Base-by-base conservation (phyloP, 2,888 invertebrate genomes). In the Nomada goodeniana region DNA sequence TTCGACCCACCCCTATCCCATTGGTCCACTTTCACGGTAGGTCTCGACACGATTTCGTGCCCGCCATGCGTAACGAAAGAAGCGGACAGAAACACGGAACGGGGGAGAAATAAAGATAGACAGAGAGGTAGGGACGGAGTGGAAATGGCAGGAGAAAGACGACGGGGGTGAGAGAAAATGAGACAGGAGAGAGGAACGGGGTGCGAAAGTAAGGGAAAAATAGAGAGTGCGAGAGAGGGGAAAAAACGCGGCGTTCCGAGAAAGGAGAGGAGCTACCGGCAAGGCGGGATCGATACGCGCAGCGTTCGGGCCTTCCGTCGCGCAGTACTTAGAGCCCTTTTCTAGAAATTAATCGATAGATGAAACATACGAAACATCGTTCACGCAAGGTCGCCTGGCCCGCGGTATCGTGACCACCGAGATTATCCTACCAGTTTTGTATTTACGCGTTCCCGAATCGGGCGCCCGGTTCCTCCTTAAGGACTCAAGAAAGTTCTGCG, bases 1-100 rank as follows among this genome's bases (percentile, higher is more conserved):
- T 80, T 83, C 69, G 83, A 82, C 65, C 68, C 81, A 80, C 83
- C 20, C 83, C 82, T 85, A 84, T 74, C 76, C 84, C 88, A 85
- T 89, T 90, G 89, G 86, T 88, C 86, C 85, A 86, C 86, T 89
- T 89, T 85, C 82, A 87, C 84, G 87, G 83, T 83, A 80, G 78
- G 82, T 88, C 90, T 88, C 84, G 87, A 85, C 90, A 88, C 85
- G 87, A 88, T 88, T 87, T 82, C 81, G 78, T 85, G 82, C 73
- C 64, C 74, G 78, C 76, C 69, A 77, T 88, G 85, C 89, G 89
- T 87, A 88, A 88, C 86, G 88, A 82, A 80, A 86, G 77, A 79
- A 79, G 72, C 75, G 70, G 36, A 63, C 26, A 23, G 65, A 42
- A 18, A 55, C 20, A 67, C 36, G 36, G 26, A 69, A 44, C 64